Evolutionary conservation across 1,140 invertebrate genomes (phyloP).

Genomic region (Bombus waltoni): DNA sequence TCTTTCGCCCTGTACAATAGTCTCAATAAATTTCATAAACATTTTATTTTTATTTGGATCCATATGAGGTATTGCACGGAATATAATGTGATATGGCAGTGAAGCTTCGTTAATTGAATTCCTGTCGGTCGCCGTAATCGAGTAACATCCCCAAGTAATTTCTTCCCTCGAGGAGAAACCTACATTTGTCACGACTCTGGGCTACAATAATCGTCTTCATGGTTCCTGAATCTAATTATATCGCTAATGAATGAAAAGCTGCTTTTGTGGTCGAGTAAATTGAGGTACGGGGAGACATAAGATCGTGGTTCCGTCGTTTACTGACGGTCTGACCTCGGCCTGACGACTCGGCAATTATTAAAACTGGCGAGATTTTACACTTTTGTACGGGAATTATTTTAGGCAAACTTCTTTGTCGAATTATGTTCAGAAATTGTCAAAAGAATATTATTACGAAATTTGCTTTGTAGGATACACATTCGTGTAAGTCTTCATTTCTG

Average conservation of each 20-base stretch:
- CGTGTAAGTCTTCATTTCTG: too few relatives aligned
- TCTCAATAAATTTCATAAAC: not conserved
- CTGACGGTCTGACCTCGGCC: not conserved
- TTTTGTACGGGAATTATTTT: not conserved
- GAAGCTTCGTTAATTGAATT: conserved; percentile 6
- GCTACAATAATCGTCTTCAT: conserved; percentile 10
- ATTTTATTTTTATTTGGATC: not conserved
- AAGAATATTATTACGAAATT: too few relatives aligned
- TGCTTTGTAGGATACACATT: too few relatives aligned
- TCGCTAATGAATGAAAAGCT: conserved; percentile 1
- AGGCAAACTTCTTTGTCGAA: too few relatives aligned
- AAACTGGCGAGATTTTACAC: not conserved
- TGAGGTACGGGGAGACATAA: not conserved
- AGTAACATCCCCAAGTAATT: not conserved
- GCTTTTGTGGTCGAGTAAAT: conserved; percentile 7
- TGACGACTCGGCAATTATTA: not conserved
- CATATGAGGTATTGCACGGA: too few relatives aligned
- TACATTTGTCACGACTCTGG: conserved; percentile 8
- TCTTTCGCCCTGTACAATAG: not conserved
- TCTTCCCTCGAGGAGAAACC: not conserved
- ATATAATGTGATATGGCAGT: not conserved
- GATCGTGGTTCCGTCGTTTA: not conserved
- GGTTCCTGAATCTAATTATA: conserved; percentile 1
- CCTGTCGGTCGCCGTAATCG: not conserved
- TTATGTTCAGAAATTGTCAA: too few relatives aligned